A percentile compares a stretch with the other conserved stretches of the same genome.
These are phyloP conservation scores for Seriola aureovittata DNA, from an alignment of 2,113 vertebrate species.

Conservation along the genomic window DNA sequence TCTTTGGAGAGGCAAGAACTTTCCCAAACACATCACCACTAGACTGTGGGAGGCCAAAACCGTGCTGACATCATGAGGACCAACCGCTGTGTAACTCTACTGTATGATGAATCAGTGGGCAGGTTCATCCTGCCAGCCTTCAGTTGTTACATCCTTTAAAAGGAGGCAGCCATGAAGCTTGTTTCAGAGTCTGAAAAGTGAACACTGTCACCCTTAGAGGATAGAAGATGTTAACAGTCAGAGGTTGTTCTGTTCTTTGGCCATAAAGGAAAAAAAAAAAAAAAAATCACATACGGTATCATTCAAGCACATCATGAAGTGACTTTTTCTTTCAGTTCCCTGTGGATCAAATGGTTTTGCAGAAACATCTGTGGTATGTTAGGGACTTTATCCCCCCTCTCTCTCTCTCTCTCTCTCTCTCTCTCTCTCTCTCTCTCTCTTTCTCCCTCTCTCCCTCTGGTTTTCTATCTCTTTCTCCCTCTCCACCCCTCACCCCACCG, in stretches of 20 bases:
- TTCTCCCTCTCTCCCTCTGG: not conserved
- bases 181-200: not conserved
- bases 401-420: slow-evolving; percentile 14
- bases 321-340: slow-evolving; percentile 44
- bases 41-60: not conserved
- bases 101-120: not conserved
- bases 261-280: not conserved
- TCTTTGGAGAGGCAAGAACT: not conserved
- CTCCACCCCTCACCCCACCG: not conserved
- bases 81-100: not conserved
- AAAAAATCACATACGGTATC: slow-evolving; percentile 24
- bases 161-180: not conserved
- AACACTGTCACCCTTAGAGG: not conserved
- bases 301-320: slow-evolving; percentile 33
- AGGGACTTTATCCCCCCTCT: slow-evolving; percentile 39
- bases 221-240: not conserved
- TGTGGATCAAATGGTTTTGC: slow-evolving; percentile 41
- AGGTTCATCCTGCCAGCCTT: not conserved
- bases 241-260: slow-evolving; percentile 15
- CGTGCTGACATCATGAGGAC: not conserved
- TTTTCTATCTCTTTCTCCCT: slow-evolving; percentile 18
- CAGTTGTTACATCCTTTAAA: not conserved
- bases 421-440: slow-evolving; percentile 7
- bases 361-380: slow-evolving; percentile 67
- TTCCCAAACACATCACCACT: not conserved